Evolutionary conservation across 2,888 invertebrate genomes (phyloP).

Genomic region (Drosophila mulleri): DNA sequence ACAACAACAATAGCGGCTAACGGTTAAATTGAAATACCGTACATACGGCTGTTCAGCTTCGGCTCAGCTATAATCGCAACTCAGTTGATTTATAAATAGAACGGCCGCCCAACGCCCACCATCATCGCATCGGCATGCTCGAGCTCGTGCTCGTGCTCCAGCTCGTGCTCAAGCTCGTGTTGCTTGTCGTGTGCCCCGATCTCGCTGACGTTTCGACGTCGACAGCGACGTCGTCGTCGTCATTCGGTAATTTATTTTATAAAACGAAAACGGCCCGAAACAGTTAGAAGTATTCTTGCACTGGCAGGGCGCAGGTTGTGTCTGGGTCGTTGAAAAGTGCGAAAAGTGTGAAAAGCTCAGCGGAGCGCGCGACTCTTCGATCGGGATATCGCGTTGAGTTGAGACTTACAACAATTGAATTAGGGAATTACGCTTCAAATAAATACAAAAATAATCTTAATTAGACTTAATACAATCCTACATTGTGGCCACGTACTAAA

Average conservation of each 20-base stretch:
- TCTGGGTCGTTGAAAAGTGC: constrained; percentile 48
- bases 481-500: constrained; percentile 9
- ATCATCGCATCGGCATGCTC: background rate
- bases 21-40: constrained; percentile 43
- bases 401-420: background rate
- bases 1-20: constrained; percentile 10
- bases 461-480: background rate
- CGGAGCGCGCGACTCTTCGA: constrained; percentile 23
- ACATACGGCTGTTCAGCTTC: constrained; percentile 12
- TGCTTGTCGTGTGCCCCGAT: constrained; percentile 38
- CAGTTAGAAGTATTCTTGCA: constrained; percentile 80
- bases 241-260: constrained; percentile 59
- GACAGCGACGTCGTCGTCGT: constrained; percentile 23
- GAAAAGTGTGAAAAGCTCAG: constrained; percentile 30
- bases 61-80: constrained; percentile 29
- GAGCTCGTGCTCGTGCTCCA: constrained; percentile 1
- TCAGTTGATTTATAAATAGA: constrained; percentile 48
- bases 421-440: background rate
- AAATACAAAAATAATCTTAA: background rate
- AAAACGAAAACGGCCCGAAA: constrained; percentile 61
- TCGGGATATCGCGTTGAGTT: constrained; percentile 6
- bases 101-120: constrained; percentile 44
- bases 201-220: constrained; percentile 28
- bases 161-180: constrained; percentile 2
- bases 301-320: constrained; percentile 73